Evolutionary conservation across 2,113 vertebrate species (phyloP), one percentile per base, ranked within the genome.

Genomic region (Rhagologus leucostigma): DNA sequence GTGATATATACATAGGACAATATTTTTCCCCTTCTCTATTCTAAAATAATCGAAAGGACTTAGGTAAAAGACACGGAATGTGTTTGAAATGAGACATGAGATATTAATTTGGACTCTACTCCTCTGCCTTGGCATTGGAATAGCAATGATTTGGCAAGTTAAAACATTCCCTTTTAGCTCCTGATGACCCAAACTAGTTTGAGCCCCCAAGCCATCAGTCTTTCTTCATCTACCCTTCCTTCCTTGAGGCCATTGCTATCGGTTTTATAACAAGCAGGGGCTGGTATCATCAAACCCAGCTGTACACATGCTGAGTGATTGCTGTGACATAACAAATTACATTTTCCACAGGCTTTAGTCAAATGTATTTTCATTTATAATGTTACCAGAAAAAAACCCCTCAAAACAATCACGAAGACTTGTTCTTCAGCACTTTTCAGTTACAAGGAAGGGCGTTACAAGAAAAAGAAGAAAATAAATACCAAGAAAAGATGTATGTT

Each of bases 281-380:
- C 71, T 71, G 35, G 71, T 92, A 81, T 71, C 18, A 3, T 75
- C 90, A 84, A 95, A 84, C 21, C 9, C 84, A 92, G 77, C 68
- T 78, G 79, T 68, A 78, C 26, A 37, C 35, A 56, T 47, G 55
- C 87, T 73, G 87, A 93, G 46, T 89, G 84, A 87, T 73, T 87
- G 53, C 75, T 93, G 74, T 87, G 85, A 95, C 83, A 64, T 74
- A 92, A 81, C 26, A 84, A 92, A 96, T 84, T 70, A 70, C 27
- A n/a, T 90, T 94, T 96, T 95, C 65, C 68, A 73, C 52, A 60
- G 56, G n/a, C 46, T 89, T 94, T 84, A 93, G 47, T 89, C 50
- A 95, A 92, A 89, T 68, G n/a, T 53, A 39, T 83, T 94, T 93
- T 94, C 27, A n/a, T 94, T 89, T 92, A 75, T 74, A 88, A 59